These are phyloP conservation scores for Cheilosia scutellata DNA, from an alignment of 2,888 invertebrate genomes.

Conservation along the genomic window DNA sequence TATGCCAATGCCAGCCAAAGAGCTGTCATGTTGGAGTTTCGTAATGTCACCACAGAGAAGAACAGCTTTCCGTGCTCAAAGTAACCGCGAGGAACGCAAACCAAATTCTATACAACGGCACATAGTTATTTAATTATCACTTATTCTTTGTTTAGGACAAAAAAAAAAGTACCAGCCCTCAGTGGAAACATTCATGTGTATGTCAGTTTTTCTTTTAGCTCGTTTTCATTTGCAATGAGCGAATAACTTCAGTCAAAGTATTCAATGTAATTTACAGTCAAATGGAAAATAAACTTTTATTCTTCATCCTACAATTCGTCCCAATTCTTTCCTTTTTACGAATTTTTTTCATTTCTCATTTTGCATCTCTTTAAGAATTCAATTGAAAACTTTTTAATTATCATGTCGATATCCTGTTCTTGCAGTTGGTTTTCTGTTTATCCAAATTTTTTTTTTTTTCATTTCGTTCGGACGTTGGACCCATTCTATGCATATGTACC, in stretches of 20 bases:
- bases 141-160: constrained; percentile 8
- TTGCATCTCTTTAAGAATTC: constrained; percentile 63
- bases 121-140: constrained; percentile 44
- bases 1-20: constrained; percentile 30
- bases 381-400: constrained; percentile 74
- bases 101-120: constrained; percentile 6
- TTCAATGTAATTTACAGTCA: constrained; percentile 62
- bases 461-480: background rate
- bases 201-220: background rate
- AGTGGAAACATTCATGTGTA: constrained; percentile 29
- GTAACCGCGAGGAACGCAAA: background rate
- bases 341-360: constrained; percentile 27
- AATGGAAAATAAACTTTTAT: constrained; percentile 70
- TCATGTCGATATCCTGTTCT: constrained; percentile 60
- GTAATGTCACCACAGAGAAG: constrained; percentile 15
- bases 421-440: constrained; percentile 35
- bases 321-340: constrained; percentile 24
- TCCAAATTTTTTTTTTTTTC: constrained; percentile 24
- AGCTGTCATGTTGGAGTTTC: constrained; percentile 19
- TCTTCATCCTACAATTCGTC: background rate
- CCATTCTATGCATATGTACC: background rate
- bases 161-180: constrained; percentile 20
- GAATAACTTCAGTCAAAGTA: constrained; percentile 11
- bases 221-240: constrained; percentile 15
- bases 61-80: constrained; percentile 6